Evolutionary conservation across 2,888 invertebrate genomes (phyloP).

Genomic region (Pachliopta kotzebuea): DNA sequence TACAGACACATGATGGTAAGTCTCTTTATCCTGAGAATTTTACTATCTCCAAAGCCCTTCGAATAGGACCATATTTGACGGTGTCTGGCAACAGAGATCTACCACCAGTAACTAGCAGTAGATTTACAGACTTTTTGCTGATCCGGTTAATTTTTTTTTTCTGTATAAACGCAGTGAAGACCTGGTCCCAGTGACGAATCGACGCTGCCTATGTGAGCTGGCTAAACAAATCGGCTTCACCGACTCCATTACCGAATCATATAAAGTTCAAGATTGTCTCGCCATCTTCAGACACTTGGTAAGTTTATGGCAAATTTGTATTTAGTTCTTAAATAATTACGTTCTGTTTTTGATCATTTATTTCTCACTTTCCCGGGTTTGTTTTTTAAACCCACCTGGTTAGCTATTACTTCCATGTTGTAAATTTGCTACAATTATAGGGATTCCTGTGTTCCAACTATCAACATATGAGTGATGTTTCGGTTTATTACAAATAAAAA

Average conservation of each 20-base stretch:
- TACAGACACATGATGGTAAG: too few relatives aligned
- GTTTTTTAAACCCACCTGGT: not conserved
- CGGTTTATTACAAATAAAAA: too few relatives aligned
- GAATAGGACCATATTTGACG: too few relatives aligned
- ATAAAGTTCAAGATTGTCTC: constrained; percentile 91
- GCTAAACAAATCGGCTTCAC: constrained; percentile 97
- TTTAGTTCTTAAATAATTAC: too few relatives aligned
- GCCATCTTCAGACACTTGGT: constrained; percentile 96
- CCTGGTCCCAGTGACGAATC: constrained; percentile 95
- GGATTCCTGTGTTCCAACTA: too few relatives aligned
- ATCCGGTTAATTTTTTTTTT: not conserved
- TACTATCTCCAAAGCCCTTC: too few relatives aligned
- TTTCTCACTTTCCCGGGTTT: too few relatives aligned
- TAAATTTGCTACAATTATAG: too few relatives aligned
- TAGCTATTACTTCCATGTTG: not conserved
- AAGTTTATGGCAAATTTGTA: constrained; percentile 45
- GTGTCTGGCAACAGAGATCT: too few relatives aligned
- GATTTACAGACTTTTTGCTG: not conserved
- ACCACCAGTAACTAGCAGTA: not conserved
- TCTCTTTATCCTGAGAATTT: too few relatives aligned
- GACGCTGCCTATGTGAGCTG: constrained; percentile 94
- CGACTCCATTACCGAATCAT: constrained; percentile 90
- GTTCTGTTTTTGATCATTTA: too few relatives aligned
- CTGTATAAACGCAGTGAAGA: constrained; percentile 74
- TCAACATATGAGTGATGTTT: too few relatives aligned